phyloP scores from a whole-genome alignment of 2,797 vertebrate species.

The Rhyacichthys aspro region DNA sequence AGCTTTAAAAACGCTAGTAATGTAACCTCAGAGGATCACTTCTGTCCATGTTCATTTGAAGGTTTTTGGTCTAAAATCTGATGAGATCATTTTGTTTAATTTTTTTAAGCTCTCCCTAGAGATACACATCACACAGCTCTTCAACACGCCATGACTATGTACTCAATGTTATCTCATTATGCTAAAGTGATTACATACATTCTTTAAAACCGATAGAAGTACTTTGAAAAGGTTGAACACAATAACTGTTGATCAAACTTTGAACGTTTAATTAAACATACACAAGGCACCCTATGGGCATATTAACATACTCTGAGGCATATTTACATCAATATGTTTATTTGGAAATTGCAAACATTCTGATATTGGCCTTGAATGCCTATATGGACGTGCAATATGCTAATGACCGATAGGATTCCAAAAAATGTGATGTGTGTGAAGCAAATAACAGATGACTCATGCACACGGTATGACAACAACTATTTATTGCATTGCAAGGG shows the following conservation, averaged over 20 bases:
- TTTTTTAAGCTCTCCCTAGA: constrained; percentile 1
- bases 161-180: neutral
- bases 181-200: too few relatives aligned
- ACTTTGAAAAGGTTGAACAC: neutral
- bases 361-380: too few relatives aligned
- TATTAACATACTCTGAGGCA: too few relatives aligned
- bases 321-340: too few relatives aligned
- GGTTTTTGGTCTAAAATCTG: neutral
- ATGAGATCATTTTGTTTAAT: constrained; percentile 2
- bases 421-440: too few relatives aligned
- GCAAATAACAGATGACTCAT: too few relatives aligned
- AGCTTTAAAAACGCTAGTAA: neutral
- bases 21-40: neutral
- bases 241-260: neutral
- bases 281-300: neutral
- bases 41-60: neutral
- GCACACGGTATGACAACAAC: too few relatives aligned
- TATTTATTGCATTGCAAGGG: too few relatives aligned
- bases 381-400: too few relatives aligned
- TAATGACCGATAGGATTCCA: too few relatives aligned
- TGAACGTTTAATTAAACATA: neutral
- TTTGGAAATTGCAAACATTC: neutral
- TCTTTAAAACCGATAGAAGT: too few relatives aligned
- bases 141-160: constrained; percentile 7
- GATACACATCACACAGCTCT: neutral